A percentile compares a stretch with the other conserved stretches of the same genome.
These are phyloP conservation scores for Pseudorhiza aurosa DNA, from an alignment of 30 jellyfish, hydroid and myxozoan species.

Conservation along the genomic window DNA sequence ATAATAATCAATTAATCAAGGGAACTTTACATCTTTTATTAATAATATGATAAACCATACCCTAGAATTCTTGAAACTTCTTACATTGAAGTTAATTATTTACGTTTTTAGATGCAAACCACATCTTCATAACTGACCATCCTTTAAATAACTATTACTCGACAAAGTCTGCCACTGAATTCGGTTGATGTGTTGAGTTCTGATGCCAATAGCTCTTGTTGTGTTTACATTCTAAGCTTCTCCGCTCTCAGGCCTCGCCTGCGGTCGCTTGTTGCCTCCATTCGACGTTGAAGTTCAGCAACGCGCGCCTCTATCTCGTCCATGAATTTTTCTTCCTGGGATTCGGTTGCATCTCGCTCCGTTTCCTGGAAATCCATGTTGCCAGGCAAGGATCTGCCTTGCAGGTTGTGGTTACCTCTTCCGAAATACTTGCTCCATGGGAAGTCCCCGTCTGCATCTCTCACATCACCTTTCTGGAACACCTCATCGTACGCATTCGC, in stretches of 20 bases:
- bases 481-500: background rate
- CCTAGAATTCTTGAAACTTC: too few relatives aligned
- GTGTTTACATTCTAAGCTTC: conserved; percentile 10
- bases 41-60: too few relatives aligned
- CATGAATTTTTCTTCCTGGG: background rate
- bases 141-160: too few relatives aligned
- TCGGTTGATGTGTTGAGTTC: too few relatives aligned
- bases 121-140: too few relatives aligned
- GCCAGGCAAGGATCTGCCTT: background rate
- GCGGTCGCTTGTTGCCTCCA: background rate
- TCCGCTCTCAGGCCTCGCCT: background rate
- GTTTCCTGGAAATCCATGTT: too few relatives aligned
- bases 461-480: background rate
- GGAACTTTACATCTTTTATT: too few relatives aligned
- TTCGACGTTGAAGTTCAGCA: conserved; percentile 30
- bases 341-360: background rate
- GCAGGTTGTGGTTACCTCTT: background rate
- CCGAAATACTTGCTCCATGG: conserved; percentile 6
- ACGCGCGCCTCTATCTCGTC: conserved; percentile 42
- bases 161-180: too few relatives aligned
- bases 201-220: too few relatives aligned
- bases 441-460: background rate
- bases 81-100: too few relatives aligned
- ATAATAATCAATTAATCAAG: too few relatives aligned
- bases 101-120: too few relatives aligned